A percentile compares a stretch with the other conserved stretches of the same genome.
These are phyloP conservation scores for Diphyllodes magnificus DNA, from an alignment of 2,113 vertebrate species.

Conservation along the genomic window DNA sequence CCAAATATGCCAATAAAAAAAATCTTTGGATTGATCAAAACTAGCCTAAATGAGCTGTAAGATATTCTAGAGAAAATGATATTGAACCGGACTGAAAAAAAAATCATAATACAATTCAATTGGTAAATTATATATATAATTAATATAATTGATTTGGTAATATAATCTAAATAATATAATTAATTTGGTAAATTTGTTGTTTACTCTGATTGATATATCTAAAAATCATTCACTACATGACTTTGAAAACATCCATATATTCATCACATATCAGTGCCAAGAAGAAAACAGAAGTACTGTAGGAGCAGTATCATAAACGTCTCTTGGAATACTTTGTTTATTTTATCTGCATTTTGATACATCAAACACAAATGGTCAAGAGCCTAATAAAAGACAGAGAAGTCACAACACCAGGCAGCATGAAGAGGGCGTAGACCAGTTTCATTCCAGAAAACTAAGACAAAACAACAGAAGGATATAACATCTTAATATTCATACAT, in stretches of 20 bases:
- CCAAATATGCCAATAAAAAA: not conserved
- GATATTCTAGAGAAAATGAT: not conserved
- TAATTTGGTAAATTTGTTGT: not conserved
- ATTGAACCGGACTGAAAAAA: not conserved
- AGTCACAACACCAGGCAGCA: not conserved
- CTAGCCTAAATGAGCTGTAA: not conserved
- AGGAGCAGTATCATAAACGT: not conserved
- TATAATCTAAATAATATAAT: too few relatives aligned
- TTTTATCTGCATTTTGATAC: not conserved
- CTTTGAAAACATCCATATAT: not conserved
- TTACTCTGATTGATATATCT: not conserved
- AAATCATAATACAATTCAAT: not conserved
- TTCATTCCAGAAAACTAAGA: not conserved
- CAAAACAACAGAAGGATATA: not conserved
- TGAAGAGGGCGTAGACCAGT: not conserved
- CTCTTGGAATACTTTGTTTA: not conserved
- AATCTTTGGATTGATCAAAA: not conserved
- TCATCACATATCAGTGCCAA: not conserved
- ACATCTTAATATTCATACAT: not conserved
- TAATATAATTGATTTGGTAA: too few relatives aligned
- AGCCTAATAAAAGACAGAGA: not conserved
- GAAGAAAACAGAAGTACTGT: not conserved
- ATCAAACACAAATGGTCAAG: not conserved
- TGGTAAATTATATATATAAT: too few relatives aligned
- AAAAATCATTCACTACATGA: not conserved